Evolutionary conservation across 2,888 invertebrate species (phyloP), one percentile per base, ranked within the genome.

Genomic region (Mythimna loreyi): DNA sequence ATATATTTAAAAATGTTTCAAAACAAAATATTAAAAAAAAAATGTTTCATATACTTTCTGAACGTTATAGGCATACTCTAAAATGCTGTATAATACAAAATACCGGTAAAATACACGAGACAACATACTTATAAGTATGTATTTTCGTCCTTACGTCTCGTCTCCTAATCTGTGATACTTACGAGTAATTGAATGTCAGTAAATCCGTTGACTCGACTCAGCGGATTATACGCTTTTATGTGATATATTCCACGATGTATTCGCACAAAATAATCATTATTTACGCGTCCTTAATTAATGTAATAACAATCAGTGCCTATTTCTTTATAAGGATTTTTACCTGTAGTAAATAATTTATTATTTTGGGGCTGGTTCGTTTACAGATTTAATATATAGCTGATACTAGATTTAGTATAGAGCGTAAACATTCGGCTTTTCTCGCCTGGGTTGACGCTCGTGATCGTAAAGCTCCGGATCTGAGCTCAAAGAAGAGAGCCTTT

Each of bases 151-250:
- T 50, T 30, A 64, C 47, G 55, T 49, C n/a, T 75, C 60, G 21
- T 25, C 55, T n/a, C 52, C 23, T 75, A 78, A 75, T 75, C 79
- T 61, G 33, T 11, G 19, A 71, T 72, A 72, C 78, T 72, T 65
- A 49, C 53, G 21, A 47, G 69, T 68, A 72, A 78, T 65, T 60
- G 59, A 72, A 65, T 65, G 59, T 56, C 59, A 40, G 50, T 19
- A 78, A 75, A 78, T 72, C 79, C 78, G 52, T 65, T 72, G 56
- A 72, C 73, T 65, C 56, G 66, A 60, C 78, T 72, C 60, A 43
- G 8, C 19, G 47, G 75, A 60, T 75, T 78, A 75, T 23, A 25
- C 40, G 73, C 60, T 60, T 50, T 43, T 43, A 52, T 47, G 50
- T 55, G 45, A 72, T 72, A 36, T 77, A 71, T 59, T 72, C 49